These are phyloP conservation scores for Muraenolepis orangiensis DNA, from an alignment of 2,797 vertebrate genomes.

Conservation along the genomic window DNA sequence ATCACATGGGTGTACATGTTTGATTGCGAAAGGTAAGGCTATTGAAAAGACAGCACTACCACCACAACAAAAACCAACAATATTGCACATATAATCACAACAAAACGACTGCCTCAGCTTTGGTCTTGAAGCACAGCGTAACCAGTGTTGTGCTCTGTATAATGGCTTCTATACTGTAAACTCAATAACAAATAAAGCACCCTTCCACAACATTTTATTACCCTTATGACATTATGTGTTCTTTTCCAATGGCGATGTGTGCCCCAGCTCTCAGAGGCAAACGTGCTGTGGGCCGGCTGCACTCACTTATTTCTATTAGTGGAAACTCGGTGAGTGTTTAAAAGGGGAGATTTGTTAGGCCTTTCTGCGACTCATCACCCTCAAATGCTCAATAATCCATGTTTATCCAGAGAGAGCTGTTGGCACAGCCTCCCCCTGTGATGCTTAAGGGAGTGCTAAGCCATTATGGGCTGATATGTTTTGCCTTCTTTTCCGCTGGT, in stretches of 20 bases:
- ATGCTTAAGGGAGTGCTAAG: conserved; percentile 38
- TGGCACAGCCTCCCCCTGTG: conserved; percentile 42
- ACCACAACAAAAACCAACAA: neutral
- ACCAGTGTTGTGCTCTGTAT: neutral
- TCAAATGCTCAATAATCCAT: conserved; percentile 55
- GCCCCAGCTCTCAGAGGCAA: conserved; percentile 15
- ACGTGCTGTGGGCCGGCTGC: conserved; percentile 32
- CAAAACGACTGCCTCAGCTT: neutral
- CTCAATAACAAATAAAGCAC: neutral
- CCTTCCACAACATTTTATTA: neutral
- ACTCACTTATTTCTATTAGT: conserved; percentile 42
- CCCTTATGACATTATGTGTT: neutral
- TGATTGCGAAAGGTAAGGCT: neutral
- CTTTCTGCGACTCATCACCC: conserved; percentile 55
- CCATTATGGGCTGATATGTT: conserved; percentile 45
- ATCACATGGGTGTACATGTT: neutral
- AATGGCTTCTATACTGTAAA: neutral
- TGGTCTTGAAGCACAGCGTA: neutral
- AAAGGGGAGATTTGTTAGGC: conserved; percentile 38
- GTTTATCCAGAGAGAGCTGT: conserved; percentile 59
- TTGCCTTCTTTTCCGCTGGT: conserved; percentile 31
- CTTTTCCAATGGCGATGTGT: conserved; percentile 17
- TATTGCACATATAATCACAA: neutral
- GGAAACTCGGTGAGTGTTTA: conserved; percentile 40
- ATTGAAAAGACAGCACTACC: neutral